Evolutionary conservation across 2,797 vertebrate species (phyloP).

Genomic region (Sebastes matsubarae): DNA sequence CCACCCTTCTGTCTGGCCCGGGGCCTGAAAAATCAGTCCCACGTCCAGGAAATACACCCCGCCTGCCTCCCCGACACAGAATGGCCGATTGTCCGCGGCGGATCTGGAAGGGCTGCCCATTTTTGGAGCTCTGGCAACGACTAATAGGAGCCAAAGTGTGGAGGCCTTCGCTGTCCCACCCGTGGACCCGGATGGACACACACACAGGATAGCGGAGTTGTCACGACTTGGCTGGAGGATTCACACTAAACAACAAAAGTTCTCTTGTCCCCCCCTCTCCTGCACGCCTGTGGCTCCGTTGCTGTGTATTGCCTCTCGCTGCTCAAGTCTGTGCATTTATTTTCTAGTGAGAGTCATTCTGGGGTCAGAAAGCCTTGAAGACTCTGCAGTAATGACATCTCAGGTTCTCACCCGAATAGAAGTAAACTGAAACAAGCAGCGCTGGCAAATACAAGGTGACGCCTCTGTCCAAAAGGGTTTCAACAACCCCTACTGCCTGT

Average conservation of each 20-base stretch:
- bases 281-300: constrained; percentile 21
- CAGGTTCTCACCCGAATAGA: constrained; percentile 45
- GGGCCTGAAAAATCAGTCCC: constrained; percentile 82
- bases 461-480: constrained; percentile 52
- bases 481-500: constrained; percentile 32
- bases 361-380: constrained; percentile 52
- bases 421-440: constrained; percentile 37
- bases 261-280: constrained; percentile 55
- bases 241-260: constrained; percentile 69
- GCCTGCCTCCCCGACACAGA: constrained; percentile 72
- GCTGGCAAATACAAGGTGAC: constrained; percentile 55
- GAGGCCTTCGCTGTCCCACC: constrained; percentile 65
- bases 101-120: constrained; percentile 84
- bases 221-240: constrained; percentile 70
- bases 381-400: constrained; percentile 50
- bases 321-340: background rate
- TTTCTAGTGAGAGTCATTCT: constrained; percentile 33
- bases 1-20: constrained; percentile 82
- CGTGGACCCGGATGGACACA: constrained; percentile 64
- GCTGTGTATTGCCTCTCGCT: constrained; percentile 26
- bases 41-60: constrained; percentile 84
- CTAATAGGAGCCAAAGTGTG: constrained; percentile 66
- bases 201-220: constrained; percentile 64
- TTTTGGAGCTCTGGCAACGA: constrained; percentile 79
- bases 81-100: constrained; percentile 80